These are phyloP conservation scores for Scartelaos histophorus DNA, from an alignment of 2,113 vertebrate genomes.

Conservation along the genomic window DNA sequence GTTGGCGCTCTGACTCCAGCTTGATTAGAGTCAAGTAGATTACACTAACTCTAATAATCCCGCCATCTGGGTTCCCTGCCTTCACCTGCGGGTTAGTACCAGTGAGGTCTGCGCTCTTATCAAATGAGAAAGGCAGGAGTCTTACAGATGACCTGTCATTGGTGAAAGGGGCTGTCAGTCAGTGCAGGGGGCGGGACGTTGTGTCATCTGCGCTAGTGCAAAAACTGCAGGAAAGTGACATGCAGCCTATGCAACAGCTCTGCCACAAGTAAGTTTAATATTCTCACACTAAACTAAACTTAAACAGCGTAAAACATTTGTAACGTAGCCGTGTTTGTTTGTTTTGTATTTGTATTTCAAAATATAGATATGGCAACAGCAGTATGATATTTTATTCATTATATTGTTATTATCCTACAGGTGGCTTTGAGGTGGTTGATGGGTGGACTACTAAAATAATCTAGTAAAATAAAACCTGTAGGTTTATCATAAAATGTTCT, in stretches of 20 bases:
- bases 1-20: neutral
- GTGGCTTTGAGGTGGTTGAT: too few relatives aligned
- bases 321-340: neutral
- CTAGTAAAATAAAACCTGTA: too few relatives aligned
- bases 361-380: too few relatives aligned
- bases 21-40: conserved; percentile 34
- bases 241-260: conserved; percentile 5
- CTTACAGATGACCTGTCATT: conserved; percentile 7
- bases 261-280: neutral
- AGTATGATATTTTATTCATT: too few relatives aligned
- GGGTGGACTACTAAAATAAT: too few relatives aligned
- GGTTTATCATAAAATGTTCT: neutral
- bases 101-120: conserved; percentile 6
- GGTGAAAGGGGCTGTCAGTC: neutral
- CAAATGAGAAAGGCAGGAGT: conserved; percentile 34
- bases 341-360: too few relatives aligned
- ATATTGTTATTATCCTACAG: too few relatives aligned
- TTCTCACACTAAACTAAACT: neutral
- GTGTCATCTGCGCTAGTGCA: conserved; percentile 13
- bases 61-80: conserved; percentile 40
- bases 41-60: conserved; percentile 37
- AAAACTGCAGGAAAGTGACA: conserved; percentile 7
- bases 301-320: neutral
- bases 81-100: conserved; percentile 31
- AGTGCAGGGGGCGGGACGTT: neutral